These are phyloP conservation scores for Drosophila carrolli DNA, from an alignment of 1,140 invertebrate genomes.

Conservation along the genomic window DNA sequence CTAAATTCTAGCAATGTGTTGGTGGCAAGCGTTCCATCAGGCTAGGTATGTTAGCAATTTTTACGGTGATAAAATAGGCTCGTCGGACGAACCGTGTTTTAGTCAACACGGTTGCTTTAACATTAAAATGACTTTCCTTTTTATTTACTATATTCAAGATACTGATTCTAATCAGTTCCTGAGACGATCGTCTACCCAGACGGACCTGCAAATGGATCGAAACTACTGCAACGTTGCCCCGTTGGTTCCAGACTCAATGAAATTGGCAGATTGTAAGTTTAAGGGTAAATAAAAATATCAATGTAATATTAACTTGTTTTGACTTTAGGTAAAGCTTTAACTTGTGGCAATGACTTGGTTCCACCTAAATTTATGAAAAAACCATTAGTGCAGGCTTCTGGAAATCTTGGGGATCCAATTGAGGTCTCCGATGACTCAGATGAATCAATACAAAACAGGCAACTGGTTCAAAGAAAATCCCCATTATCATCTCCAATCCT, in stretches of 20 bases:
- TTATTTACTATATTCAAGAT: slow-evolving; percentile 20
- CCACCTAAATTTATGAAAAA: slow-evolving; percentile 8
- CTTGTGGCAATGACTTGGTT: background rate
- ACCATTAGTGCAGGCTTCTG: slow-evolving; percentile 31
- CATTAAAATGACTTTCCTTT: background rate
- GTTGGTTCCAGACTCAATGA: slow-evolving; percentile 69
- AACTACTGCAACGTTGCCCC: slow-evolving; percentile 82
- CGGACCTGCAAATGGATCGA: slow-evolving; percentile 36
- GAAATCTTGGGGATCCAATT: slow-evolving; percentile 71
- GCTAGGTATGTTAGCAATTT: too few species aligned
- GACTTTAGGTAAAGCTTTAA: background rate
- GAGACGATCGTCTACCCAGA: background rate
- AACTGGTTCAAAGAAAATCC: background rate
- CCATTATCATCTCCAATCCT: slow-evolving; percentile 7
- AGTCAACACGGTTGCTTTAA: too few species aligned
- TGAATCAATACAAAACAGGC: slow-evolving; percentile 16
- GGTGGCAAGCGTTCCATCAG: too few species aligned
- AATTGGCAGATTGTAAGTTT: slow-evolving; percentile 32
- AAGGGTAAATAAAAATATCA: background rate
- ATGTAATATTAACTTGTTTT: background rate
- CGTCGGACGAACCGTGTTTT: too few species aligned
- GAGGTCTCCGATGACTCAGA: slow-evolving; percentile 78
- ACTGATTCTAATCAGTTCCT: slow-evolving; percentile 12
- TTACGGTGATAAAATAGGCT: too few species aligned
- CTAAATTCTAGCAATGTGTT: too few species aligned